Percentiles rank a stretch among this genome's conserved stretches.
phyloP scores from a whole-genome alignment of 2,888 invertebrate genomes.

The Lithosia quadra region DNA sequence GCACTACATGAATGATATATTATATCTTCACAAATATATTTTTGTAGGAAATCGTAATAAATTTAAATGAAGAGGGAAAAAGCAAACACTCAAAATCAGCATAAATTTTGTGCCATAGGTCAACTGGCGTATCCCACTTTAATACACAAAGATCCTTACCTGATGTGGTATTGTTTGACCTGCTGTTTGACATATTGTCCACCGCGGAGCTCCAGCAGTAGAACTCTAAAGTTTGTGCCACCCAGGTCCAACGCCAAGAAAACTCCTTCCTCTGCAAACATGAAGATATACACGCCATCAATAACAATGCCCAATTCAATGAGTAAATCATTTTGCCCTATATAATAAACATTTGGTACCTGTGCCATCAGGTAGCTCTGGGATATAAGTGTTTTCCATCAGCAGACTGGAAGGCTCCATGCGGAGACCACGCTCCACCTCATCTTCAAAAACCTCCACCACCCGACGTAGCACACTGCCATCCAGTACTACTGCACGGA shows the following conservation, averaged over 20 bases:
- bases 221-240: constrained; percentile 93
- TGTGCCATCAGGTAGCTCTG: constrained; percentile 90
- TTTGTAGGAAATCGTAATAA: too few relatives aligned
- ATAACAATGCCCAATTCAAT: too few relatives aligned
- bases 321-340: too few relatives aligned
- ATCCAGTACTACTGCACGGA: constrained; percentile 65
- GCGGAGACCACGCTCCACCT: constrained; percentile 88
- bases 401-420: constrained; percentile 89
- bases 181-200: constrained; percentile 87
- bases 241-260: constrained; percentile 93
- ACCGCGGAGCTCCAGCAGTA: constrained; percentile 87
- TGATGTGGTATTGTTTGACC: constrained; percentile 89
- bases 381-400: constrained; percentile 93
- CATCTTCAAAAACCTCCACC: constrained; percentile 87
- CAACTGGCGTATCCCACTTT: too few relatives aligned
- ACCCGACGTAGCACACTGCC: constrained; percentile 81
- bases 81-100: too few relatives aligned
- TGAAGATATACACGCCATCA: background rate
- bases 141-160: constrained; percentile 48
- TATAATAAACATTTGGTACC: constrained; percentile 70
- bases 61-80: too few relatives aligned
- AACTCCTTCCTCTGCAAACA: constrained; percentile 88
- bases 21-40: too few relatives aligned
- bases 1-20: too few relatives aligned
- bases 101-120: too few relatives aligned